phyloP scores from a whole-genome alignment of 2,113 vertebrate species.

The Synodontis membranacea region DNA sequence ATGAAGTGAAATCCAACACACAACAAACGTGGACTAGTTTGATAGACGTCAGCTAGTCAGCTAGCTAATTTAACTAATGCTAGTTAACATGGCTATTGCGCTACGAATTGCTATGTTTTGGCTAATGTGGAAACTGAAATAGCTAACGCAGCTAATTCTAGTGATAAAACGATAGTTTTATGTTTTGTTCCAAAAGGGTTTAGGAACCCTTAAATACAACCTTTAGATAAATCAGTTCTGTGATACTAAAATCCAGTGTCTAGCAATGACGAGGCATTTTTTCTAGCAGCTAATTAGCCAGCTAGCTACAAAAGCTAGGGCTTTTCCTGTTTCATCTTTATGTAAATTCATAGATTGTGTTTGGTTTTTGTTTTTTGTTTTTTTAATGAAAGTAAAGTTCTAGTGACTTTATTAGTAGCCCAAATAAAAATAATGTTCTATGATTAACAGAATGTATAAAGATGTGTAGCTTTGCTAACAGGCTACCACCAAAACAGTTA shows the following conservation, averaged over 20 bases:
- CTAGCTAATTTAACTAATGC: neutral
- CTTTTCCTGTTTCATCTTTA: neutral
- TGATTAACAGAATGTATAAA: neutral
- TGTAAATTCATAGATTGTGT: neutral
- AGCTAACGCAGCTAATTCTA: neutral
- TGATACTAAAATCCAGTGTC: neutral
- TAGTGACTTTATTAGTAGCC: neutral
- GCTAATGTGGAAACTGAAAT: neutral
- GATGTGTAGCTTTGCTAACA: conserved; percentile 16
- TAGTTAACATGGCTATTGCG: neutral
- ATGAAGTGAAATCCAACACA: neutral
- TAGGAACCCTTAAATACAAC: neutral
- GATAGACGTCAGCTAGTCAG: neutral
- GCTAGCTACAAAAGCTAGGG: neutral
- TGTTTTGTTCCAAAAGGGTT: neutral
- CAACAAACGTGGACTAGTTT: neutral
- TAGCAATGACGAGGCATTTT: neutral
- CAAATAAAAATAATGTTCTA: neutral
- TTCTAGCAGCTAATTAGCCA: neutral
- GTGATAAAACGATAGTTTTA: neutral
- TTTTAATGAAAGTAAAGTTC: neutral
- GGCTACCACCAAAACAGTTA: neutral
- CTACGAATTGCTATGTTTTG: neutral
- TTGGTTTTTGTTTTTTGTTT: neutral
- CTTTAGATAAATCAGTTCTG: neutral